Percentiles rank a stretch among this genome's conserved stretches.
phyloP scores from a whole-genome alignment of 2,888 invertebrate genomes.

The Bombylius discolor region DNA sequence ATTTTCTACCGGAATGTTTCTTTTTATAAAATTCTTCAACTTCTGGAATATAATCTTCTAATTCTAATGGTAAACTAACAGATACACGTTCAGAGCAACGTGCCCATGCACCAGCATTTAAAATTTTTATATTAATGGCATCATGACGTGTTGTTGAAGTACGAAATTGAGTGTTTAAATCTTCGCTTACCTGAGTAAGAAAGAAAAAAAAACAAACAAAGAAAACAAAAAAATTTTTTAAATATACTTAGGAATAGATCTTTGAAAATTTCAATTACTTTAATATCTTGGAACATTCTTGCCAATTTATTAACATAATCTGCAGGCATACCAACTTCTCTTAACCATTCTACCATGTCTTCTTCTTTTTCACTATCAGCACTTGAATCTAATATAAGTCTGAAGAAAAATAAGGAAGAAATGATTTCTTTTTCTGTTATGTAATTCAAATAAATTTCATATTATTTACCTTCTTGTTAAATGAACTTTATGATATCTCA shows the following conservation, averaged over 20 bases:
- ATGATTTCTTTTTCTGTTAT: background rate
- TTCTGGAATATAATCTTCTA: constrained; percentile 98
- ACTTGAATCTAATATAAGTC: constrained; percentile 92
- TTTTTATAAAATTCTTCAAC: constrained; percentile 97
- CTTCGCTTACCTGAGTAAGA: constrained; percentile 56
- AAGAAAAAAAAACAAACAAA: background rate
- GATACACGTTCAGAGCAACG: constrained; percentile 87
- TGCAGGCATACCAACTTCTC: constrained; percentile 99
- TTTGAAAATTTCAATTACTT: constrained; percentile 40
- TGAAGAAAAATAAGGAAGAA: constrained; percentile 12
- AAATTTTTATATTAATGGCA: constrained; percentile 94
- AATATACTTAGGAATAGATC: too few relatives aligned
- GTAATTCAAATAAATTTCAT: background rate
- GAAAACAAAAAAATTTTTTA: background rate
- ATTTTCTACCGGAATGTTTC: constrained; percentile 92
- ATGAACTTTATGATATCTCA: constrained; percentile 98
- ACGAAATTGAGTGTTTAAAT: constrained; percentile 87
- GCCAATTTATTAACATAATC: constrained; percentile 98
- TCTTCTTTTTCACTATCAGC: constrained; percentile 99
- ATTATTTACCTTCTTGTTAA: constrained; percentile 56
- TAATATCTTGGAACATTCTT: constrained; percentile 97
- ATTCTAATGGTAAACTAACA: constrained; percentile 89
- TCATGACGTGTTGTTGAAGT: constrained; percentile 67
- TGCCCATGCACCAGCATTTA: constrained; percentile 97
- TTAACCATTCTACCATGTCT: constrained; percentile 95